These are phyloP conservation scores for Falco punctatus DNA, from an alignment of 2,113 vertebrate species.

Conservation along the genomic window DNA sequence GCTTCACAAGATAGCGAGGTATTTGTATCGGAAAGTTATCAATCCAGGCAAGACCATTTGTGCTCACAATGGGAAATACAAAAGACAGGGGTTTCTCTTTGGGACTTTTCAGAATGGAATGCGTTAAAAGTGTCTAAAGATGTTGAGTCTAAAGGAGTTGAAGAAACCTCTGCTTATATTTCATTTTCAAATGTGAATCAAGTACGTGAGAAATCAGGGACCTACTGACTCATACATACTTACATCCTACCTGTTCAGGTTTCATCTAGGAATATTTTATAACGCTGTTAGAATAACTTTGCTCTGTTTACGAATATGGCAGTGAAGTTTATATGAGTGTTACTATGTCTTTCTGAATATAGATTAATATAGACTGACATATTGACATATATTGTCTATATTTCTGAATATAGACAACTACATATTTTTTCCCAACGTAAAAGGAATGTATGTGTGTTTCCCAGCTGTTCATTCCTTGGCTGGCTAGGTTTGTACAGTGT, in stretches of 20 bases:
- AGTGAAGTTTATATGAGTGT: not conserved
- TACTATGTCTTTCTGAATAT: slow-evolving; percentile 41
- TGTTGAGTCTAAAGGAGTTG: not conserved
- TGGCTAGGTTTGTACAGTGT: not conserved
- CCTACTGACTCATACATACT: not conserved
- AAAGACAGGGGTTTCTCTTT: not conserved
- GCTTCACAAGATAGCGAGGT: not conserved
- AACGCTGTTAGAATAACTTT: not conserved
- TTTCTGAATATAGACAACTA: slow-evolving; percentile 26
- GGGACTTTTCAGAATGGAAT: not conserved
- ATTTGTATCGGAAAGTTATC: not conserved
- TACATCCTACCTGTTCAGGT: not conserved
- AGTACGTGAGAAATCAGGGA: not conserved
- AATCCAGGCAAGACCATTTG: not conserved
- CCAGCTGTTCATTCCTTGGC: slow-evolving; percentile 36
- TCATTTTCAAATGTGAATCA: not conserved
- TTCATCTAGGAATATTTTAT: not conserved
- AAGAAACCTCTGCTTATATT: not conserved
- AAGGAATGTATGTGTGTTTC: not conserved
- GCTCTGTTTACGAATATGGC: not conserved
- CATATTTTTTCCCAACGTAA: not conserved
- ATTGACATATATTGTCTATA: no score
- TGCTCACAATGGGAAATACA: not conserved
- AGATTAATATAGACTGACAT: not conserved
- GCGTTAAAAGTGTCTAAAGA: not conserved